A percentile compares a stretch with the other conserved stretches of the same genome.
Conservation (phyloP, 2,113 vertebrate species). For the Lasiurus borealis region DNA sequence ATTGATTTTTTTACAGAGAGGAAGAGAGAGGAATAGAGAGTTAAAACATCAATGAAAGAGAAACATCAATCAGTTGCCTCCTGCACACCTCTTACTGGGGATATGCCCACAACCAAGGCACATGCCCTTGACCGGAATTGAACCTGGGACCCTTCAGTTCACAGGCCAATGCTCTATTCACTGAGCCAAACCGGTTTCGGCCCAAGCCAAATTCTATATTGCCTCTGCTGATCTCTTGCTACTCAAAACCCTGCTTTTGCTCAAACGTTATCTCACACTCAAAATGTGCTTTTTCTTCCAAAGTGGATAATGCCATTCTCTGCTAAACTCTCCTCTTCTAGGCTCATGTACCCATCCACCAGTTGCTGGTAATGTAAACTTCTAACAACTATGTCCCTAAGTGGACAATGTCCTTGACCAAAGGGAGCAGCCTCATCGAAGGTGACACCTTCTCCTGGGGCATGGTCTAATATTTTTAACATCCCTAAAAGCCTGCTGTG, state of each 20-base stretch:
- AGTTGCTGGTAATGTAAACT: slow-evolving; percentile 46
- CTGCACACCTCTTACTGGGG: too few relatives aligned
- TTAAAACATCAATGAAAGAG: too few relatives aligned
- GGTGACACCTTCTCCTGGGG: neutral
- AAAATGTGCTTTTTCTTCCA: slow-evolving; percentile 60
- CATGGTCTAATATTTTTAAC: neutral
- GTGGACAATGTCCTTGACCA: neutral
- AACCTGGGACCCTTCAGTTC: too few relatives aligned
- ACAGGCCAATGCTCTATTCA: too few relatives aligned
- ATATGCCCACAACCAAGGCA: too few relatives aligned
- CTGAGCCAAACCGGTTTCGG: too few relatives aligned
- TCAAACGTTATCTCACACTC: slow-evolving; percentile 64
- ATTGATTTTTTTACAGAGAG: too few relatives aligned
- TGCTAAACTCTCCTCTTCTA: slow-evolving; percentile 58
- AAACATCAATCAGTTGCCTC: too few relatives aligned
- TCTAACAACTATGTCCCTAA: slow-evolving; percentile 60
- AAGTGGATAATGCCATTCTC: slow-evolving; percentile 10
- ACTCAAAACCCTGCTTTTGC: slow-evolving; percentile 49
- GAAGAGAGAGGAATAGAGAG: too few relatives aligned
- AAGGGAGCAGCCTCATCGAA: neutral
- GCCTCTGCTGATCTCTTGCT: slow-evolving; percentile 37
- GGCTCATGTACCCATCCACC: neutral
- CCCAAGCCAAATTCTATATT: neutral
- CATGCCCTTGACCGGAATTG: too few relatives aligned
- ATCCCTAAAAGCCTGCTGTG: slow-evolving; percentile 32